These are phyloP conservation scores for Mirza zaza DNA, from an alignment of 2,113 vertebrate genomes.

Conservation along the genomic window DNA sequence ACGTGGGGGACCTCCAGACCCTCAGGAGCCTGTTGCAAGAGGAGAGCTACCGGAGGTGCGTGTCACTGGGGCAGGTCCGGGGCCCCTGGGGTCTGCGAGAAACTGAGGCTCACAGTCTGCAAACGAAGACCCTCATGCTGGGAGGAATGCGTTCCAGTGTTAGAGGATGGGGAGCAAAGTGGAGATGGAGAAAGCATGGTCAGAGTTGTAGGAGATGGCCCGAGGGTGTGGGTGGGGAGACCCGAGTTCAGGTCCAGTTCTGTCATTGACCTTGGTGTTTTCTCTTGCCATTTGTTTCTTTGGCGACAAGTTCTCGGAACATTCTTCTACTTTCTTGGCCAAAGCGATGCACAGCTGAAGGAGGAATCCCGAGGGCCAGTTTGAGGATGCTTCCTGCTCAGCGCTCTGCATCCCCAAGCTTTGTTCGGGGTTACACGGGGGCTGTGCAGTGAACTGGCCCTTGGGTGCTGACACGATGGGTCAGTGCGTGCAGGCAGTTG, in stretches of 20 bases:
- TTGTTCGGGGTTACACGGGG: neutral
- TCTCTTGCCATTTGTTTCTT: neutral
- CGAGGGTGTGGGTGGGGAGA: neutral
- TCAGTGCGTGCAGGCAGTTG: fast-evolving
- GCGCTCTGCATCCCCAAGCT: neutral
- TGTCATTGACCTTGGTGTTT: neutral
- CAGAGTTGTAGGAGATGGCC: neutral
- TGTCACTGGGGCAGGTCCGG: fast-evolving
- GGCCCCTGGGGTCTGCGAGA: neutral
- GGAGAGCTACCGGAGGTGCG: conserved; percentile 91
- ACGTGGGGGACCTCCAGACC: conserved; percentile 93
- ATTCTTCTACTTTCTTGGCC: neutral
- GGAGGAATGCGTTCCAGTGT: neutral
- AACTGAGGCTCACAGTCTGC: neutral
- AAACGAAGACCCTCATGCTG: neutral
- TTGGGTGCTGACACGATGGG: fast-evolving
- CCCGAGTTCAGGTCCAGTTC: neutral
- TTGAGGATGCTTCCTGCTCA: neutral
- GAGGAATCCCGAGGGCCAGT: neutral
- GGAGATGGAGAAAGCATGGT: fast-evolving
- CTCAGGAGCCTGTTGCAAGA: conserved; percentile 90
- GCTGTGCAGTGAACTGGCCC: fast-evolving
- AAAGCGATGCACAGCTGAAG: neutral
- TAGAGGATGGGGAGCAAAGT: fast-evolving
- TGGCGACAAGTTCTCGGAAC: neutral